A percentile compares a stretch with the other conserved stretches of the same genome.
phyloP scores from a whole-genome alignment of 2,797 vertebrate species.

The Pantherophis alleghaniensis region DNA sequence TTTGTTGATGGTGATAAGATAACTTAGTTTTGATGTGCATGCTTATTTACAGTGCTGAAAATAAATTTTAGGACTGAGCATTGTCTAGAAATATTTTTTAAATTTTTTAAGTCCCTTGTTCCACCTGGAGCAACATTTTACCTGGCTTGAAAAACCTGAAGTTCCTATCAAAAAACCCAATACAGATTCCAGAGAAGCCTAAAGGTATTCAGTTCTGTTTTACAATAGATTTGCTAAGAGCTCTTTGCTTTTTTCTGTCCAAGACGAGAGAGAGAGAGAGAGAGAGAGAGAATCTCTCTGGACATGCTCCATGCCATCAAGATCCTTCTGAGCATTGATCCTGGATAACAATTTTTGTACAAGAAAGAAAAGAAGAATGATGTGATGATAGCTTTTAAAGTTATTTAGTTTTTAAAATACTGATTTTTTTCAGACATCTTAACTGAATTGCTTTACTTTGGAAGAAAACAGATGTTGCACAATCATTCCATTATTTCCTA shows the following conservation, averaged over 20 bases:
- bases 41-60: background rate
- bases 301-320: background rate
- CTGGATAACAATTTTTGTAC: background rate
- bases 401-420: background rate
- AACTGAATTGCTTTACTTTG: background rate
- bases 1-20: background rate
- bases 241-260: background rate
- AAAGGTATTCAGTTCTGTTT: background rate
- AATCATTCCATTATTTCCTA: background rate
- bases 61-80: background rate
- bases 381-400: background rate
- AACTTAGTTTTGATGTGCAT: background rate
- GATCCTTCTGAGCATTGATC: background rate
- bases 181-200: background rate
- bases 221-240: background rate
- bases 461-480: background rate
- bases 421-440: background rate
- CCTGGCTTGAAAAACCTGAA: background rate
- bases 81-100: background rate
- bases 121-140: background rate
- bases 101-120: background rate
- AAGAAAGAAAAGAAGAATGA: background rate
- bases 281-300: background rate
- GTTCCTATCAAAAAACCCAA: background rate
- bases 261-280: background rate